A percentile compares a stretch with the other conserved stretches of the same genome.
These are phyloP conservation scores for Temnothorax rugatulus DNA, from an alignment of 2,888 invertebrate species.

Conservation along the genomic window DNA sequence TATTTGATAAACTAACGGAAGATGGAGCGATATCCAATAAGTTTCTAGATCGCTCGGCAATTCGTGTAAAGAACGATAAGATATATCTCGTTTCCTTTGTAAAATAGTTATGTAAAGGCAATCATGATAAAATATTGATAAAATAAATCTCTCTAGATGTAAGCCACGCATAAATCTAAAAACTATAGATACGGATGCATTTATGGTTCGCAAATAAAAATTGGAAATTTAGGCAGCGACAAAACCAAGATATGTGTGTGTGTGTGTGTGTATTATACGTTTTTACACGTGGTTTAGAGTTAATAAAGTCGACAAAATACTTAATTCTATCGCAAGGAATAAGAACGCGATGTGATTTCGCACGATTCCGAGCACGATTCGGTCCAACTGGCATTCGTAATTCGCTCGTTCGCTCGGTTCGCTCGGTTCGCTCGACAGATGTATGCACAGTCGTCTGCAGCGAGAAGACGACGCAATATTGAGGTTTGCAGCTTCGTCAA, in stretches of 20 bases:
- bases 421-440: constrained; percentile 36
- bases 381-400: constrained; percentile 9
- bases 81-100: constrained; percentile 24
- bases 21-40: constrained; percentile 59
- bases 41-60: constrained; percentile 14
- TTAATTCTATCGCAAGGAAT: constrained; percentile 3
- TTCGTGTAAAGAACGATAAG: constrained; percentile 39
- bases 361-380: constrained; percentile 34
- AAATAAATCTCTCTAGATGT: background rate
- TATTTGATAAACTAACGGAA: constrained; percentile 49
- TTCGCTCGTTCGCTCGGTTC: constrained; percentile 18
- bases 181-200: background rate
- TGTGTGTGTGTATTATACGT: no score
- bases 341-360: background rate
- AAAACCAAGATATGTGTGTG: background rate
- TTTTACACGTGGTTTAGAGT: background rate
- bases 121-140: constrained; percentile 15
- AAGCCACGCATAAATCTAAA: background rate
- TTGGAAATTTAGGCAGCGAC: background rate
- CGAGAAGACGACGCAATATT: constrained; percentile 51
- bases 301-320: constrained; percentile 4
- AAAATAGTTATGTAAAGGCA: background rate
- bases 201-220: background rate
- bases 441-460: constrained; percentile 61
- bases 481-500: constrained; percentile 64